Conservation (phyloP, 2,888 invertebrate species). For the Rhagonycha lutea region DNA sequence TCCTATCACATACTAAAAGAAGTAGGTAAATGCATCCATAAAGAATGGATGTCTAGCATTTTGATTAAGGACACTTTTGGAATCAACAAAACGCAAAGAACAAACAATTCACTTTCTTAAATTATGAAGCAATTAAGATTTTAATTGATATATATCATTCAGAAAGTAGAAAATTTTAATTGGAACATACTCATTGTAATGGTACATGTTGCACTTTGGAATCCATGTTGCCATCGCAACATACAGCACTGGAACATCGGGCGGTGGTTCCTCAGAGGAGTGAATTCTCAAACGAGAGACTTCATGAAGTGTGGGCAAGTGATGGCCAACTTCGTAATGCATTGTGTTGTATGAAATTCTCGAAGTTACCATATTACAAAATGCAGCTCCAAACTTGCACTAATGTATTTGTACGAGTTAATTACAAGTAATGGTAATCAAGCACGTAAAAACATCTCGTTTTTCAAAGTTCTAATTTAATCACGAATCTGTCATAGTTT, state of each 20-base stretch:
- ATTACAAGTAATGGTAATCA: not conserved
- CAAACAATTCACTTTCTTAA: not conserved
- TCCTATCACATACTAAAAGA: not conserved
- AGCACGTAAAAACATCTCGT: not conserved
- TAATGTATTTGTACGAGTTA: not conserved
- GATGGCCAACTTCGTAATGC: conserved; percentile 65
- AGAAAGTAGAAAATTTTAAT: not conserved
- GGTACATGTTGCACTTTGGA: conserved; percentile 65
- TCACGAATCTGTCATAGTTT: not conserved
- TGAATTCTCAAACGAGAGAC: conserved; percentile 63
- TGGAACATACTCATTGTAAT: conserved; percentile 32
- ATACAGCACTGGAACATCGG: conserved; percentile 71
- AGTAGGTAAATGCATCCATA: not conserved
- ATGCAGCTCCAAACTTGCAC: conserved; percentile 50
- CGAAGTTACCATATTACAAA: conserved; percentile 61
- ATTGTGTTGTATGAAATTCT: conserved; percentile 66
- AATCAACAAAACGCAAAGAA: not conserved
- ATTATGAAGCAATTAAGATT: not conserved
- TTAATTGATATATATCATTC: not conserved
- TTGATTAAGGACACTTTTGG: not conserved
- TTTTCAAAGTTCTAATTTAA: not conserved
- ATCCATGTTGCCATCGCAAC: conserved; percentile 76
- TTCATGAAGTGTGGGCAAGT: conserved; percentile 64
- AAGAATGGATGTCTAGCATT: not conserved
- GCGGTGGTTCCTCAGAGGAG: conserved; percentile 60